Conservation (phyloP, 2,797 vertebrate genomes). For the Sebastes jordani region DNA sequence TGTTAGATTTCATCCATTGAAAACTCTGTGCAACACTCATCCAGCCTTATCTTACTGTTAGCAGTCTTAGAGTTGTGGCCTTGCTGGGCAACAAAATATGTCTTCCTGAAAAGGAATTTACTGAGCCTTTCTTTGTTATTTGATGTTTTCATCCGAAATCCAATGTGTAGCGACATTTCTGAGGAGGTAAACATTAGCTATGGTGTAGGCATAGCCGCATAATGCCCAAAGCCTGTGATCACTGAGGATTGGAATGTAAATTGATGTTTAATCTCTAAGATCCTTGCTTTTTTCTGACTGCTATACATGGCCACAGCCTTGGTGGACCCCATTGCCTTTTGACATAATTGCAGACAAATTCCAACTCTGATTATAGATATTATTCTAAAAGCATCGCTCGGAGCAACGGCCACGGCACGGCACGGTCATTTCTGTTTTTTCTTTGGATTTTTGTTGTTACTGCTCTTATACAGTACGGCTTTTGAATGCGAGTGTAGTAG, state of each 20-base stretch:
- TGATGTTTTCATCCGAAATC: not conserved
- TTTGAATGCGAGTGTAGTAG: not conserved
- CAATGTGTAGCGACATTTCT: not conserved
- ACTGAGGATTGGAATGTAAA: not conserved
- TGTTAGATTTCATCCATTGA: not conserved
- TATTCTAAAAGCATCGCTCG: not conserved
- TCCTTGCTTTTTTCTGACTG: not conserved
- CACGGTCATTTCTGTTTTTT: not conserved
- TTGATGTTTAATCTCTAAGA: not conserved
- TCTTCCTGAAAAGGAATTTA: not conserved
- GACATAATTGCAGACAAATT: not conserved
- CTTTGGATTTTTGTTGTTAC: not conserved
- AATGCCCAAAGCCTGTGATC: not conserved
- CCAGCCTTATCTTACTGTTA: not conserved
- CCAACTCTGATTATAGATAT: not conserved
- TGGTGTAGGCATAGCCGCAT: not conserved
- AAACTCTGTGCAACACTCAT: not conserved
- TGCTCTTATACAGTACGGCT: not conserved
- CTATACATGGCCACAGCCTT: not conserved
- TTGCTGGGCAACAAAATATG: not conserved
- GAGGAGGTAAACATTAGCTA: not conserved
- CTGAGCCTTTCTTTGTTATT: not conserved
- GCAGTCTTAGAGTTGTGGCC: not conserved
- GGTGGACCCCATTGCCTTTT: not conserved
- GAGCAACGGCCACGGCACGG: fast-evolving